A percentile compares a stretch with the other conserved stretches of the same genome.
Conservation (phyloP, 1,140 invertebrate species). For the Trinorchestia longiramus region DNA sequence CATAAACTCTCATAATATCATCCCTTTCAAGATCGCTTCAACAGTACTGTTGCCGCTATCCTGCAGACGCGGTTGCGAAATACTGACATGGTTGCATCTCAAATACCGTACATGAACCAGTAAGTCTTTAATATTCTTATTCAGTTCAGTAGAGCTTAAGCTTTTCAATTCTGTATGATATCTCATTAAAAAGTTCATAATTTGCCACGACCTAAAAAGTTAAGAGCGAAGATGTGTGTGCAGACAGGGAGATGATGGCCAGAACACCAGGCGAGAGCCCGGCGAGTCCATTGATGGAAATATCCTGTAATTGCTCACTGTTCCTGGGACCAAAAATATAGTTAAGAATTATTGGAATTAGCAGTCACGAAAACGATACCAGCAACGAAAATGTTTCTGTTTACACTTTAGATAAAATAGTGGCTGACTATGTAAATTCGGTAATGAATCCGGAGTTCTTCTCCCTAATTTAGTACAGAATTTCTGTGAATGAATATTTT, state of each 20-base stretch:
- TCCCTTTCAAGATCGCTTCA: neutral
- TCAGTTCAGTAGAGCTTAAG: neutral
- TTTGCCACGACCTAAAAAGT: neutral
- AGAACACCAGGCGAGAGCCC: neutral
- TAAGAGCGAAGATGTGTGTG: neutral
- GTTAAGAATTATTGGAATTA: neutral
- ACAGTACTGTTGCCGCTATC: neutral
- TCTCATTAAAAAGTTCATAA: neutral
- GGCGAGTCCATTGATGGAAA: neutral
- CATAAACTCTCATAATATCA: neutral
- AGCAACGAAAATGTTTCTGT: neutral
- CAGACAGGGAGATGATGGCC: neutral
- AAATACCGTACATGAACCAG: neutral
- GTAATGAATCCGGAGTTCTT: neutral
- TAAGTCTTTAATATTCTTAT: neutral
- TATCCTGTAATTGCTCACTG: neutral
- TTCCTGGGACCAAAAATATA: neutral
- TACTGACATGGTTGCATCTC: neutral
- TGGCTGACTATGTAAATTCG: neutral
- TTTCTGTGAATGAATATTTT: neutral
- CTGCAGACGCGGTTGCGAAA: neutral
- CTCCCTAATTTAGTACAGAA: neutral
- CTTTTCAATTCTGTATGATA: neutral
- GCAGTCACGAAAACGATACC: neutral
- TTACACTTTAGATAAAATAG: neutral